A percentile compares a stretch with the other conserved stretches of the same genome.
These are phyloP conservation scores for Synergus gifuensis DNA, from an alignment of 2,888 invertebrate species.

Conservation along the genomic window DNA sequence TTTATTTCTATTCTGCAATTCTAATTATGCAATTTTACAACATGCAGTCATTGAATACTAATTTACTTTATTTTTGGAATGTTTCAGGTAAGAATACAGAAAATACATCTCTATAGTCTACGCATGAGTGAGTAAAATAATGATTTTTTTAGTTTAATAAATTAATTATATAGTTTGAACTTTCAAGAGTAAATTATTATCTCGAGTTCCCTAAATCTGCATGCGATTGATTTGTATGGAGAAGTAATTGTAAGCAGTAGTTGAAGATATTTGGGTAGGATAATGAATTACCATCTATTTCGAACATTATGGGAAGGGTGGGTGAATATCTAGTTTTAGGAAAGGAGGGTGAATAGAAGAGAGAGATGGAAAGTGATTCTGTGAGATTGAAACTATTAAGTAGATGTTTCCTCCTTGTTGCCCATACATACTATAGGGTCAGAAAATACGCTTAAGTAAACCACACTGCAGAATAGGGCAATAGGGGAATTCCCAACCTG, in stretches of 20 bases:
- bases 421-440: neutral
- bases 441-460: conserved; percentile 19
- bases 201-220: neutral
- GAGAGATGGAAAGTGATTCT: conserved; percentile 21
- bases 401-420: conserved; percentile 29
- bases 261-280: conserved; percentile 26
- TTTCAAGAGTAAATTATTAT: neutral
- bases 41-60: neutral
- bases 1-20: too few species aligned
- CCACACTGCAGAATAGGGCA: conserved; percentile 1
- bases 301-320: neutral
- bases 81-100: conserved; percentile 11
- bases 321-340: neutral
- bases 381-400: conserved; percentile 22
- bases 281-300: conserved; percentile 26
- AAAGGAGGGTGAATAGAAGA: neutral
- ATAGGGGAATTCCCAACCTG: conserved; percentile 19
- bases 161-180: too few species aligned
- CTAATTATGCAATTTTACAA: neutral
- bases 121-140: neutral
- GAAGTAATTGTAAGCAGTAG: conserved; percentile 25
- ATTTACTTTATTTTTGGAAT: neutral
- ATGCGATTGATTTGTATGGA: neutral
- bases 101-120: neutral
- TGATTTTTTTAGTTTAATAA: neutral